These are phyloP conservation scores for Muricea muricata DNA, from an alignment of 92 coral and sea anemone species.

Conservation along the genomic window DNA sequence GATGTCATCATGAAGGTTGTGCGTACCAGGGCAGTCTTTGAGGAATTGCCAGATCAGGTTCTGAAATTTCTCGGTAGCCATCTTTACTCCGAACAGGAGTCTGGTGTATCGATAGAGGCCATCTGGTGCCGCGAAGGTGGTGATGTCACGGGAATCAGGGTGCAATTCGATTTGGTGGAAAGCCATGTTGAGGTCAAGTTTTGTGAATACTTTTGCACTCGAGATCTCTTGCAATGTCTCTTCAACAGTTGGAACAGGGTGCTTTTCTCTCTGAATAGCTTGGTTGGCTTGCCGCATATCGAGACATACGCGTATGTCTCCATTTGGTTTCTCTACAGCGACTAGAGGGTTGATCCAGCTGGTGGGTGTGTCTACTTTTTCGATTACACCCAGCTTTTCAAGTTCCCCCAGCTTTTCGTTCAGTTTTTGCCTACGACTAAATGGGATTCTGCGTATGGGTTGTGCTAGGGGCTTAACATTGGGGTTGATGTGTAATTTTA, in stretches of 20 bases:
- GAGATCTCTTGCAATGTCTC: conserved; percentile 74
- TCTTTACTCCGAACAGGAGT: conserved; percentile 44
- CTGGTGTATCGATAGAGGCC: conserved; percentile 26
- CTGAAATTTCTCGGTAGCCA: conserved; percentile 42
- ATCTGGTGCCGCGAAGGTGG: not conserved
- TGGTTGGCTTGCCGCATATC: conserved; percentile 72
- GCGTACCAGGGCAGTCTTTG: conserved; percentile 67
- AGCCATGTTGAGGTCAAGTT: conserved; percentile 53
- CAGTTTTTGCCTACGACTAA: too few relatives aligned
- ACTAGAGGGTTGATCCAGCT: conserved; percentile 65
- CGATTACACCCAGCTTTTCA: conserved; percentile 60
- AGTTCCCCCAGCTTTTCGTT: conserved; percentile 63
- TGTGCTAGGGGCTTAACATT: too few relatives aligned
- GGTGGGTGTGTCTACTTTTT: conserved; percentile 51
- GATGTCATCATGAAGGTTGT: conserved; percentile 67
- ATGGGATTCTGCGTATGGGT: too few relatives aligned
- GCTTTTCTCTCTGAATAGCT: conserved; percentile 64
- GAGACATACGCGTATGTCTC: conserved; percentile 62
- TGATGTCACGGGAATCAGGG: conserved; percentile 1
- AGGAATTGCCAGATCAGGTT: conserved; percentile 62
- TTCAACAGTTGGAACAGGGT: conserved; percentile 69
- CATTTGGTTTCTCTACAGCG: conserved; percentile 63
- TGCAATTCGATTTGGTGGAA: conserved; percentile 18
- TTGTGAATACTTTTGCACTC: conserved; percentile 62
- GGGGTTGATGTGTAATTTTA: too few relatives aligned